These are phyloP conservation scores for Semnornis frantzii DNA, from an alignment of 2,113 vertebrate species.

Conservation along the genomic window DNA sequence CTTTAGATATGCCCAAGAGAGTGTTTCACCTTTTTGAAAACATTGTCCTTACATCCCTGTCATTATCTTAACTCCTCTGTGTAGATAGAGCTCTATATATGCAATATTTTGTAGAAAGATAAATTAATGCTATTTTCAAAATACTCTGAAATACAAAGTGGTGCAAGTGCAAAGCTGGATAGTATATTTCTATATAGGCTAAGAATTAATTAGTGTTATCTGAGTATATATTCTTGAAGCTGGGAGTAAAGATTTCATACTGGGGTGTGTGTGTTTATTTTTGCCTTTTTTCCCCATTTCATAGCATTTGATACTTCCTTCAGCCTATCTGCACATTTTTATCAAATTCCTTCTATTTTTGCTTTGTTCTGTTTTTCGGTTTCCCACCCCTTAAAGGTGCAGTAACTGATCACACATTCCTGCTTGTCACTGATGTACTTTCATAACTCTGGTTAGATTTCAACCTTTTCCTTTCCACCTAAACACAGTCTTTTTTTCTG, in stretches of 20 bases:
- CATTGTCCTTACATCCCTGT: conserved; percentile 61
- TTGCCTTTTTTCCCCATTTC: background rate
- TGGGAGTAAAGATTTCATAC: conserved; percentile 4
- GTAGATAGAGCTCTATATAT: conserved; percentile 40
- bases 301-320: background rate
- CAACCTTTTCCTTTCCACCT: background rate
- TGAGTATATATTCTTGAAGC: conserved; percentile 13
- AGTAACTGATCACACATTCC: conserved; percentile 24
- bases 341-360: background rate
- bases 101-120: conserved; percentile 47
- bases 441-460: background rate
- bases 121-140: conserved; percentile 62
- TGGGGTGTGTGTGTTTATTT: background rate
- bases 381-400: background rate
- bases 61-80: conserved; percentile 27
- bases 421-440: background rate
- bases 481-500: background rate
- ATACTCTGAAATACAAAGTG: conserved; percentile 60
- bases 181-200: conserved; percentile 18
- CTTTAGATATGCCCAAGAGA: background rate
- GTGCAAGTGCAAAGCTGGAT: conserved; percentile 38
- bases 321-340: background rate
- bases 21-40: conserved; percentile 29
- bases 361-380: background rate
- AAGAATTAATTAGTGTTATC: conserved; percentile 41